phyloP scores from a whole-genome alignment of 2,888 invertebrate species.

The Coelogynopora nodosa region DNA sequence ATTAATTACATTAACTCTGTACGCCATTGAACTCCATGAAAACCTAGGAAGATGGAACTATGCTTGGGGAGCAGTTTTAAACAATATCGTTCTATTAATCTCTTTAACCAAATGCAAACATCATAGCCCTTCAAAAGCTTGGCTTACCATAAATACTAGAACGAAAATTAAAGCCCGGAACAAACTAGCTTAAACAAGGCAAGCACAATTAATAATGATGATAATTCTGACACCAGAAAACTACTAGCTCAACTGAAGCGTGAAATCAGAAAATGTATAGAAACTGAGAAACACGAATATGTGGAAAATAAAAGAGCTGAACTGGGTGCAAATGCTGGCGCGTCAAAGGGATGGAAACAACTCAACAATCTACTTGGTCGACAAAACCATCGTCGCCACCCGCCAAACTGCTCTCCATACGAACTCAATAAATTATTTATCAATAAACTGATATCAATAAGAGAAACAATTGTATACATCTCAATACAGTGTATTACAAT shows the following conservation, averaged over 20 bases:
- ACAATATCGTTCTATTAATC: not conserved
- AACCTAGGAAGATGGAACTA: not conserved
- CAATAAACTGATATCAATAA: too few relatives aligned
- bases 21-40: not conserved
- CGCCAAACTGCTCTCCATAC: too few relatives aligned
- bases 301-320: too few relatives aligned
- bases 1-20: not conserved
- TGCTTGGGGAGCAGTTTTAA: not conserved
- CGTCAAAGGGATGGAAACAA: too few relatives aligned
- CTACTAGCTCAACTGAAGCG: not conserved
- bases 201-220: not conserved
- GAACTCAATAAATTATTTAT: too few relatives aligned
- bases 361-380: too few relatives aligned
- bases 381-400: too few relatives aligned
- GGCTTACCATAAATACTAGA: not conserved
- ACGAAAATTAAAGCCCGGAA: not conserved
- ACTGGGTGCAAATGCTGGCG: too few relatives aligned
- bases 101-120: not conserved
- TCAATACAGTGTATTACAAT: too few relatives aligned
- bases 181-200: not conserved
- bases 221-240: not conserved
- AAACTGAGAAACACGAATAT: too few relatives aligned
- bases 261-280: not conserved
- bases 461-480: too few relatives aligned
- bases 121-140: not conserved